A percentile compares a stretch with the other conserved stretches of the same genome.
Evolutionary conservation across 2,888 invertebrate species (phyloP).

Genomic region (Tenthredo distinguenda): DNA sequence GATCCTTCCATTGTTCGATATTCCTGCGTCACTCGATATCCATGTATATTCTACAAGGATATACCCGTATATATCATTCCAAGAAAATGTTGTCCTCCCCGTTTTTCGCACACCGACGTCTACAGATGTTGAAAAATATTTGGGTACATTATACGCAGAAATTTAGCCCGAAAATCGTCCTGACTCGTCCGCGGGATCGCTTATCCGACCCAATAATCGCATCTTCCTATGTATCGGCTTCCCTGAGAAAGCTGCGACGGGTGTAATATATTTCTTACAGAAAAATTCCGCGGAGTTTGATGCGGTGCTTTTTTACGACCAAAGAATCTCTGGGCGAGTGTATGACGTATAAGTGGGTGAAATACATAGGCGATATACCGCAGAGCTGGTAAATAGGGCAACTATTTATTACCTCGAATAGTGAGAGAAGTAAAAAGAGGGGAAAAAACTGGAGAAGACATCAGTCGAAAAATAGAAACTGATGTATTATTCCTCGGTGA

Average conservation of each 20-base stretch:
- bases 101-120: not conserved
- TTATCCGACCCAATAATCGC: not conserved
- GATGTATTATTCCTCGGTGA: conserved; percentile 13
- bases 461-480: conserved; percentile 37
- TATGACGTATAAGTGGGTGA: not conserved
- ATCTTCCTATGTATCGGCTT: not conserved
- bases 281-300: conserved; percentile 14
- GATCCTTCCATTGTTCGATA: conserved; percentile 16
- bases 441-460: not conserved
- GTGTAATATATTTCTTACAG: conserved; percentile 15
- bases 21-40: conserved; percentile 17
- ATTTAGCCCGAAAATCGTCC: not conserved
- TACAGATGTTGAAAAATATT: not conserved
- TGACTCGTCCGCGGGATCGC: not conserved
- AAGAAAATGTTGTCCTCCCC: not conserved
- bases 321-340: not conserved
- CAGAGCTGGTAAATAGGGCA: conserved; percentile 6
- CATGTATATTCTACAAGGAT: not conserved
- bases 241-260: not conserved
- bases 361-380: not conserved
- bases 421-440: not conserved
- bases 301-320: not conserved
- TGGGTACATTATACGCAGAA: not conserved
- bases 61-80: not conserved
- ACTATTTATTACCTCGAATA: conserved; percentile 34